Evolutionary conservation across 2,888 invertebrate genomes (phyloP), one percentile per base, ranked within the genome.

Genomic region (Stenodera caucasica): DNA sequence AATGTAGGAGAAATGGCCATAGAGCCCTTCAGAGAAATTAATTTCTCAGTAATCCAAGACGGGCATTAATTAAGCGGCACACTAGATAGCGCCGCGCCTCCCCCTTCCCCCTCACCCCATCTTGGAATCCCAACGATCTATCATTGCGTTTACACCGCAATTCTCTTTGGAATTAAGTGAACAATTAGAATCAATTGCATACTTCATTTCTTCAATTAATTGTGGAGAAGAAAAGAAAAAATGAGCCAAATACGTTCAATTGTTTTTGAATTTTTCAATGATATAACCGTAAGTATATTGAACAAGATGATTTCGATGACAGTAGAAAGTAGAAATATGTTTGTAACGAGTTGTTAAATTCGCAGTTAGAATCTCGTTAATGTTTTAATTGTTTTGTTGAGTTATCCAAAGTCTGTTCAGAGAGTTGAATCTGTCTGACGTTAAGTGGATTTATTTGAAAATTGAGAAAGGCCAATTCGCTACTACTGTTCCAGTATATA

Each of bases 11-110:
- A 18, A 33, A 33, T 52, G 52, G 52, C 30, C 32, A n/a, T n/a
- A 33, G 14, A 18, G 79, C 79, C 78, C 79, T 79, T 78, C 78
- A 75, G 77, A 76, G 78, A 80, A 80, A 80, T 80, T 80, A 80
- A 80, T 80, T 80, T 80, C 79, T 77, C 76, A n/a, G 51, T 30
- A 32, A 51, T 32, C 32, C 51, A 51, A 51, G 51, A 45, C 45
- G 45, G 45, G 45, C 45, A 45, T 18, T 21, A 51, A 80, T 80
- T 80, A 80, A 80, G 79, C 64, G 66, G 55, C 57, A 60, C 50
- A 60, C 62, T 62, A 61, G 64, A n/a, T n/a, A n/a, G n/a, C n/a
- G n/a, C n/a, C n/a, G n/a, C 68, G 69, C 67, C 71, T 71, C 72
- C 72, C n/a, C n/a, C n/a, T n/a, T n/a, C n/a, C n/a, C 68, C 69